Evolutionary conservation across 2,113 vertebrate species (phyloP).

Genomic region (Melanerpes formicivorus): DNA sequence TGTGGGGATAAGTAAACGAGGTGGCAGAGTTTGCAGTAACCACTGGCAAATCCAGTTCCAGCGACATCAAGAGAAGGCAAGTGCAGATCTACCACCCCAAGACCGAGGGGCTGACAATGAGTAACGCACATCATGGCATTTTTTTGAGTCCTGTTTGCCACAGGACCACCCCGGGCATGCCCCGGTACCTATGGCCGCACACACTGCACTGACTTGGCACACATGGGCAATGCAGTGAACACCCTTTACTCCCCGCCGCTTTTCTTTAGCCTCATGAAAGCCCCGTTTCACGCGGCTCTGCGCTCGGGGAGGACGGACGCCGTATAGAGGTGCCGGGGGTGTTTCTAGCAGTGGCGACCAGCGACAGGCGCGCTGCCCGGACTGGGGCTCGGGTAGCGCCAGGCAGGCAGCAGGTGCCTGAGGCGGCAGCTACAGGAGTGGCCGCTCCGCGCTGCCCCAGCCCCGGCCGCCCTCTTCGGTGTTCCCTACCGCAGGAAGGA

Average conservation of each 20-base stretch:
- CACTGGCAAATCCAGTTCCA: background rate
- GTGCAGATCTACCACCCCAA: background rate
- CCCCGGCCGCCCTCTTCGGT: background rate
- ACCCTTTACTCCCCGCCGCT: background rate
- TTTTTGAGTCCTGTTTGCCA: background rate
- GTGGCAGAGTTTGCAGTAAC: fast-evolving
- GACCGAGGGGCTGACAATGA: fast-evolving
- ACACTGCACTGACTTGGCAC: background rate
- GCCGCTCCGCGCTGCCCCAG: background rate
- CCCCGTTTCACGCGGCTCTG: fast-evolving
- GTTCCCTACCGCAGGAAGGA: background rate
- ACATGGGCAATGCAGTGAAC: fast-evolving
- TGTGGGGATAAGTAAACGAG: background rate
- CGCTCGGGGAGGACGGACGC: background rate
- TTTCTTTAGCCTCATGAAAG: background rate
- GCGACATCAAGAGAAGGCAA: fast-evolving
- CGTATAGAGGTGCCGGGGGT: fast-evolving
- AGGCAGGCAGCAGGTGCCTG: background rate
- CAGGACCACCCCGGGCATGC: background rate
- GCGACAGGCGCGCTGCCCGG: too few relatives aligned
- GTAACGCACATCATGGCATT: background rate
- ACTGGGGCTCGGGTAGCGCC: too few relatives aligned
- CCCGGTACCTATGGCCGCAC: background rate
- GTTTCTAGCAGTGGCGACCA: background rate
- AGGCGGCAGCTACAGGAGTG: background rate